Evolutionary conservation across 2,797 vertebrate genomes (phyloP).

Genomic region (Lepidocolaptes lacrymiger): DNA sequence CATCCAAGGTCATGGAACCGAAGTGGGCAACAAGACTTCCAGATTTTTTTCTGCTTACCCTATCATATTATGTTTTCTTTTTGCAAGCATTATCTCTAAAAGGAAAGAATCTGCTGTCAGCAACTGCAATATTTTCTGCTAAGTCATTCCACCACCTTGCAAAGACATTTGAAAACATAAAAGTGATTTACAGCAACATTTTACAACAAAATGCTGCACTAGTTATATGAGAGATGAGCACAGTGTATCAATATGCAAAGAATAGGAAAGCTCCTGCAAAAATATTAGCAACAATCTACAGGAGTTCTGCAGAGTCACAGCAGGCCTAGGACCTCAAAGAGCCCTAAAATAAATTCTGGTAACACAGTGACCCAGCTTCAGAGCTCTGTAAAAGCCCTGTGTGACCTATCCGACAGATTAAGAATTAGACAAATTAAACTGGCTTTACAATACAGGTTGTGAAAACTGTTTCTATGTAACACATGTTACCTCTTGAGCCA

Average conservation of each 20-base stretch:
- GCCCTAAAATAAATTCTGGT: neutral
- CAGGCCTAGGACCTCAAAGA: neutral
- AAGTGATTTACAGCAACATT: conserved; percentile 43
- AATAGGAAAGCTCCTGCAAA: neutral
- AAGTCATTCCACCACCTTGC: conserved; percentile 59
- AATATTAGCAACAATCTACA: neutral
- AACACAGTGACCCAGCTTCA: neutral
- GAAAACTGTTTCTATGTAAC: neutral
- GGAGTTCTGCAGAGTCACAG: neutral
- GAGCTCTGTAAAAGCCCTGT: neutral
- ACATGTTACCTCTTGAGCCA: neutral
- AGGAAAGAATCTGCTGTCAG: conserved; percentile 33
- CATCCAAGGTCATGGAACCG: conserved; percentile 13
- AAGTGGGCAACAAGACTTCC: neutral
- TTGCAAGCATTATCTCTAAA: conserved; percentile 33
- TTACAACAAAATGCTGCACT: conserved; percentile 23
- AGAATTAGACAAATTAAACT: neutral
- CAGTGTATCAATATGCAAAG: conserved; percentile 1
- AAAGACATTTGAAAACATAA: conserved; percentile 41
- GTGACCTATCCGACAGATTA: neutral
- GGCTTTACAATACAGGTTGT: neutral
- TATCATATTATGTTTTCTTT: neutral
- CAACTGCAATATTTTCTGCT: conserved; percentile 41
- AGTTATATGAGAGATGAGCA: neutral
- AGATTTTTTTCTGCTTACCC: conserved; percentile 53